These are phyloP conservation scores for Montipora sp. DNA, from an alignment of 64 coral and sea anemone species.

Conservation along the genomic window DNA sequence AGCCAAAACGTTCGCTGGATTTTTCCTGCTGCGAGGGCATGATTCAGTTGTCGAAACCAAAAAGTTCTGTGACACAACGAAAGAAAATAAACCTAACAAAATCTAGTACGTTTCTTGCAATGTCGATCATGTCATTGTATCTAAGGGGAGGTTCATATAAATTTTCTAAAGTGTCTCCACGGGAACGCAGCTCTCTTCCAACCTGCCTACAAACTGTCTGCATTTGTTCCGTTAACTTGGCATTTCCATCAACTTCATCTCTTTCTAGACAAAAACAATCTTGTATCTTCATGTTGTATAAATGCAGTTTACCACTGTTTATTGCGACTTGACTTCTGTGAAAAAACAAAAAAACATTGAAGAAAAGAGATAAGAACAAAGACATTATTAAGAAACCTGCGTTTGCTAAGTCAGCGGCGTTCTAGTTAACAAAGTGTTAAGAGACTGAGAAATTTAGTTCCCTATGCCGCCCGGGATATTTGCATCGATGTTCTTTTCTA, in stretches of 20 bases:
- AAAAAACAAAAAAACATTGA: no score
- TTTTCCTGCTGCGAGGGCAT: no score
- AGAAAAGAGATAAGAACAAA: no score
- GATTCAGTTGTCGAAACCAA: conserved; percentile 8
- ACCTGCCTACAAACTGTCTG: conserved; percentile 8
- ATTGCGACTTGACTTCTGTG: no score
- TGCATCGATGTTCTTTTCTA: no score
- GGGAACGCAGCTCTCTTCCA: not conserved
- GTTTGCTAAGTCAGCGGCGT: no score
- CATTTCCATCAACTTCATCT: not conserved
- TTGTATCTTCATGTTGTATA: not conserved
- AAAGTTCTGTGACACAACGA: not conserved
- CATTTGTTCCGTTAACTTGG: conserved; percentile 7
- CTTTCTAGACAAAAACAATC: not conserved
- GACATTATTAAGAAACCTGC: no score
- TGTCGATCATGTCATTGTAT: not conserved
- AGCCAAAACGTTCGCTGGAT: no score
- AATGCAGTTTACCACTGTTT: no score
- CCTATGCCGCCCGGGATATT: no score
- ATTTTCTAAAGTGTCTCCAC: not conserved
- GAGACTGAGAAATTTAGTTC: no score
- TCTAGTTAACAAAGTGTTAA: no score
- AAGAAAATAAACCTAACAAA: not conserved
- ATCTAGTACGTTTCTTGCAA: not conserved
- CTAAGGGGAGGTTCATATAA: not conserved